Evolutionary conservation across 2,888 invertebrate genomes (phyloP).

Genomic region (Thysanoteuthis rhombus): DNA sequence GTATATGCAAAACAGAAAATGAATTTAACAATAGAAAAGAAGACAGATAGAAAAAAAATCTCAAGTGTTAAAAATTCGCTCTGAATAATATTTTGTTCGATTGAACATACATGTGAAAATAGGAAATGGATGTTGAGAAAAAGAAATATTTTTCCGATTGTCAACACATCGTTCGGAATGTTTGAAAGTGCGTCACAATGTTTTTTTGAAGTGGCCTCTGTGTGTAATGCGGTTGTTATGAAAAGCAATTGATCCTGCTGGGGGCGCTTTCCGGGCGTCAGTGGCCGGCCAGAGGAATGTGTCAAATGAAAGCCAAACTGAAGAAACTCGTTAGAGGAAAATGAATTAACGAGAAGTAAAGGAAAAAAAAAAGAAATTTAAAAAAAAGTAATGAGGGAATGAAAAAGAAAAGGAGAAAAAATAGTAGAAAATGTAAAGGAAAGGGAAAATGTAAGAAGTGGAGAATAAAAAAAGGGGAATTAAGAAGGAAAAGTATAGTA

Average conservation of each 20-base stretch:
- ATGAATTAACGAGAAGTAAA: background rate
- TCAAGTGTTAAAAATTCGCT: background rate
- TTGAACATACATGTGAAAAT: background rate
- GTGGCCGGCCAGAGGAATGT: background rate
- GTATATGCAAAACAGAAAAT: no score
- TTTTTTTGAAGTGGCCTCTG: background rate
- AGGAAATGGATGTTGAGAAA: background rate
- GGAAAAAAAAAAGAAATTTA: background rate
- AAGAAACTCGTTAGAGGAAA: background rate
- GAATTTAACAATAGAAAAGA: background rate
- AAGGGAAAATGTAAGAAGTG: no score
- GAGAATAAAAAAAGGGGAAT: no score
- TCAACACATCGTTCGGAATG: background rate
- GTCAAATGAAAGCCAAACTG: background rate
- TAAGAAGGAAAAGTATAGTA: no score
- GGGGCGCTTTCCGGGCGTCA: background rate
- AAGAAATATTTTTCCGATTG: background rate
- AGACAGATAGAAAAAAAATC: background rate
- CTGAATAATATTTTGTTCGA: background rate
- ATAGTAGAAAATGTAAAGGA: no score
- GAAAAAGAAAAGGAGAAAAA: no score
- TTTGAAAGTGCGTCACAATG: background rate
- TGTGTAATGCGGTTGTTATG: background rate
- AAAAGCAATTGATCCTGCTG: background rate
- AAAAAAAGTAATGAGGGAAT: no score